Percentiles rank a stretch among this genome's conserved stretches.
phyloP scores from a whole-genome alignment of 2,888 invertebrate genomes.

The Rhaphigaster nebulosa region DNA sequence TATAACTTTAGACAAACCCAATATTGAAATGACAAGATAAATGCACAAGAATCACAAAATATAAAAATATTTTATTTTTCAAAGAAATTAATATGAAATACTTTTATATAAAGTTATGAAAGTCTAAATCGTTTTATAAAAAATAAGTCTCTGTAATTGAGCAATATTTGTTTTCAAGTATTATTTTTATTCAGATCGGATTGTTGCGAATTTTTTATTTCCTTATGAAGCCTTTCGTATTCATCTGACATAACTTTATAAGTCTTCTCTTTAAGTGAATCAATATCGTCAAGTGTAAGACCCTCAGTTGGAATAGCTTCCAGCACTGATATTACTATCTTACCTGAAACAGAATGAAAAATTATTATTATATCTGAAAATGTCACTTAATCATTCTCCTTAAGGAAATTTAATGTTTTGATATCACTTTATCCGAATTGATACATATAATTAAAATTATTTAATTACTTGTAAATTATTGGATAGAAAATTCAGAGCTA shows the following conservation, averaged over 20 bases:
- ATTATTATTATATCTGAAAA: not conserved
- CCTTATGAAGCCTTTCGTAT: slow-evolving; percentile 68
- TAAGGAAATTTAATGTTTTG: too few relatives aligned
- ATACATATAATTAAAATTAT: too few relatives aligned
- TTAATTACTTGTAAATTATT: too few relatives aligned
- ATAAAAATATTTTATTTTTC: not conserved
- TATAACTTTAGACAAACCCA: not conserved
- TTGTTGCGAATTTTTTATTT: not conserved
- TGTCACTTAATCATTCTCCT: too few relatives aligned
- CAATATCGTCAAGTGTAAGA: slow-evolving; percentile 78
- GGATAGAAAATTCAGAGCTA: too few relatives aligned
- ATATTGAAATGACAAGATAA: not conserved
- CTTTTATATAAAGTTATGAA: not conserved
- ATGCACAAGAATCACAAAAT: not conserved
- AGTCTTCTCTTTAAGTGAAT: slow-evolving; percentile 78
- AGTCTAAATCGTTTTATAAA: not conserved
- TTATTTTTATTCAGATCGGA: not conserved
- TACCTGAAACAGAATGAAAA: slow-evolving; percentile 61
- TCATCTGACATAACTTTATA: slow-evolving; percentile 78
- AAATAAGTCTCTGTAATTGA: not conserved
- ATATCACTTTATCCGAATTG: too few relatives aligned
- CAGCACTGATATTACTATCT: slow-evolving; percentile 79
- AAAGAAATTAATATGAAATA: not conserved
- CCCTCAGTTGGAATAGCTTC: slow-evolving; percentile 84
- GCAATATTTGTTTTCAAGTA: not conserved